Evolutionary conservation across 2,888 invertebrate species (phyloP), one percentile per base, ranked within the genome.

Genomic region (Artemia sinica): DNA sequence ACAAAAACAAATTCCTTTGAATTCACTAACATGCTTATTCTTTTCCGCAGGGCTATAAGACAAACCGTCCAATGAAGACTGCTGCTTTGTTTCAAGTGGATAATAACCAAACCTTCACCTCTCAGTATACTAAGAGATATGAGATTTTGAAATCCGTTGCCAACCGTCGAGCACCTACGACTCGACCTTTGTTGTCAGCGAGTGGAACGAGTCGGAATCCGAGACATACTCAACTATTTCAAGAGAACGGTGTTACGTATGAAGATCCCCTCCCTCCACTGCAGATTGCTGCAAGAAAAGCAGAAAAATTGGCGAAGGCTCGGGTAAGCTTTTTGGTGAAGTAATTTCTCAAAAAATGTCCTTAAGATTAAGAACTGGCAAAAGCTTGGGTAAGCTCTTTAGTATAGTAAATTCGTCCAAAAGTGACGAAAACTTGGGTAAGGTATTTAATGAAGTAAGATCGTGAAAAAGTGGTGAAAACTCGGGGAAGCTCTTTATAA

Each of bases 191-290:
- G 41, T 50, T 58, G 28, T 68, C 52, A 9, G 28, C 67, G 14
- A 14, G 41, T 18, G 14, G 10, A 6, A 28, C 52, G 48, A 18
- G 52, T 50, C 49, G 18, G 79, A 90, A 86, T 78, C 84, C 87
- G 63, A 91, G 91, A 77, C 91, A 91, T 77, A 85, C 88, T 49
- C 86, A 87, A 67, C 85, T 91, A 71, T 80, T 94, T 74, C 84
- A 84, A 70, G 93, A 92, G 73, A 86, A 86, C 76, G 89, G 89
- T 51, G 87, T 96, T 71, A 82, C 82, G 72, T 88, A 91, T 76
- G 94, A 95, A 75, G 84, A 83, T 76, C 93, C 94, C 8, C 80
- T 90, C 67, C 82, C 86, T 73, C 92, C 94, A 0, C 83, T 87
- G 73, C 89, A 89, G 74, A 86, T 91, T 68, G 91, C 90, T 14